Evolutionary conservation across 2,888 invertebrate genomes (phyloP).

Genomic region (Mythimna loreyi): DNA sequence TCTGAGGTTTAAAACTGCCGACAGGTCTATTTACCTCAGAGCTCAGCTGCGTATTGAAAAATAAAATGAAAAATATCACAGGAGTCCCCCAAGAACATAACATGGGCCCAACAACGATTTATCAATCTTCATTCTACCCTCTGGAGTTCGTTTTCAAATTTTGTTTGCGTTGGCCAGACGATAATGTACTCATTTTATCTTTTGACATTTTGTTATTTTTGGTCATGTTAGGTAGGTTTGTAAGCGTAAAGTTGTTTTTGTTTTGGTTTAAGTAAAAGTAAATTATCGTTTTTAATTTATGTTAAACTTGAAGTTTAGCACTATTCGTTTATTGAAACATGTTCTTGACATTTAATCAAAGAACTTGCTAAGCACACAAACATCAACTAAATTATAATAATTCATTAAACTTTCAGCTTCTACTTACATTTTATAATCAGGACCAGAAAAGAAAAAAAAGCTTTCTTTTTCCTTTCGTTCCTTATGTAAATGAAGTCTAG

Average conservation of each 20-base stretch:
- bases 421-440: background rate
- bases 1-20: slow-evolving; percentile 29
- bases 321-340: background rate
- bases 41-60: slow-evolving; percentile 55
- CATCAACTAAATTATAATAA: background rate
- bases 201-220: slow-evolving; percentile 23
- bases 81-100: slow-evolving; percentile 34
- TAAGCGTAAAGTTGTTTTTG: background rate
- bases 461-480: background rate
- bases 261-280: background rate
- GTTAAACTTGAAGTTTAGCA: background rate
- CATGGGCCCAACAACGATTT: slow-evolving; percentile 53
- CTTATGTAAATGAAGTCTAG: background rate
- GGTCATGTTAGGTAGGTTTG: slow-evolving; percentile 3
- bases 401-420: background rate
- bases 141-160: slow-evolving; percentile 47
- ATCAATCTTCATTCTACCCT: slow-evolving; percentile 61
- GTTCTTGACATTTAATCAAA: slow-evolving; percentile 21
- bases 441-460: background rate
- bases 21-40: slow-evolving; percentile 56
- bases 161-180: slow-evolving; percentile 22
- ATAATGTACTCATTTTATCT: slow-evolving; percentile 31
- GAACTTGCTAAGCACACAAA: slow-evolving; percentile 1
- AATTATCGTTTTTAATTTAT: background rate
- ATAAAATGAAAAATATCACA: slow-evolving; percentile 61